These are phyloP conservation scores for Recurvirostra avosetta DNA, from an alignment of 2,113 vertebrate genomes.

Conservation along the genomic window DNA sequence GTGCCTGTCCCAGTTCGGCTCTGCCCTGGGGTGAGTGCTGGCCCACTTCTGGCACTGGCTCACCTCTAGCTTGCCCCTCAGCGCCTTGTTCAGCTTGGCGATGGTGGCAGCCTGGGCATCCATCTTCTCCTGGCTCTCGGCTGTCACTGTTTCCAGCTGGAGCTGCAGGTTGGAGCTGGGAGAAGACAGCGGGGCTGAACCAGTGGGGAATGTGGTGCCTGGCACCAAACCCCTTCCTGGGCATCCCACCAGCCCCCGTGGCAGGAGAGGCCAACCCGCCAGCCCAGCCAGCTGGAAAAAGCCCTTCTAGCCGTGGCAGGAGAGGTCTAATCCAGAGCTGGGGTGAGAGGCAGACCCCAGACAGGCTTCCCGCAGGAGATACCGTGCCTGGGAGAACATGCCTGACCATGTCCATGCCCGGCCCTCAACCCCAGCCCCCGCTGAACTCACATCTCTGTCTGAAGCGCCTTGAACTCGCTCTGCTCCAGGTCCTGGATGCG, in stretches of 20 bases:
- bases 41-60: constrained; percentile 59
- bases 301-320: background rate
- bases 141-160: constrained; percentile 27
- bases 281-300: background rate
- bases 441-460: constrained; percentile 67
- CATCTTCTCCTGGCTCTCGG: background rate
- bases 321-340: background rate
- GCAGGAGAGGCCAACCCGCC: background rate
- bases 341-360: background rate
- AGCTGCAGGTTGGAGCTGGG: constrained; percentile 62
- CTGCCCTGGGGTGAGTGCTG: background rate
- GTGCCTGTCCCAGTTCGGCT: background rate
- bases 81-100: constrained; percentile 51
- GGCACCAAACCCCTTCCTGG: background rate
- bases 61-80: constrained; percentile 71
- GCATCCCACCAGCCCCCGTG: background rate
- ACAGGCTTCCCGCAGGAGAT: background rate
- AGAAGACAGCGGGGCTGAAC: background rate
- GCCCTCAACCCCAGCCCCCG: rapidly evolving
- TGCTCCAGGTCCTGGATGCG: constrained; percentile 63
- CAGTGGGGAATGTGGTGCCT: rapidly evolving
- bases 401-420: background rate
- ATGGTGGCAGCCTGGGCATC: constrained; percentile 52
- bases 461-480: constrained; percentile 49
- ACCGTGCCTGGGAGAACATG: background rate